phyloP scores from a whole-genome alignment of 2,113 vertebrate genomes.

The Phylloscopus whistleri region DNA sequence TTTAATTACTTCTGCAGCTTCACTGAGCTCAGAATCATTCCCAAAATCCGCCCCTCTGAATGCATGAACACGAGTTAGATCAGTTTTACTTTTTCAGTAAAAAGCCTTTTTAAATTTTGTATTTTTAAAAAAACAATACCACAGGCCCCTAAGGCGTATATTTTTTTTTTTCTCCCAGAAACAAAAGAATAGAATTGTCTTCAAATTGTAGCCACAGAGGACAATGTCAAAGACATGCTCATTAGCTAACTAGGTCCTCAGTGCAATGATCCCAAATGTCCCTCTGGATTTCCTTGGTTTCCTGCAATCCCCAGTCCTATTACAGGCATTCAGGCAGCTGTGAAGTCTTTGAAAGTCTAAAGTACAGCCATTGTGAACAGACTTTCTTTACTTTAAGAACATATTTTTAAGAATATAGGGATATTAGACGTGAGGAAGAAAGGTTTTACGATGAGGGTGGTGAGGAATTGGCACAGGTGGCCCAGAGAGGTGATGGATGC shows the following conservation, averaged over 20 bases:
- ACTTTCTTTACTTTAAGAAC: background rate
- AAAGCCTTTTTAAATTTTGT: background rate
- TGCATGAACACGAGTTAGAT: background rate
- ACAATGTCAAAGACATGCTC: conserved; percentile 6
- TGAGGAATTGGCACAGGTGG: background rate
- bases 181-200: conserved; percentile 32
- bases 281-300: background rate
- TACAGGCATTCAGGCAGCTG: background rate
- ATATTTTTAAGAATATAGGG: background rate
- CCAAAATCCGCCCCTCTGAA: background rate
- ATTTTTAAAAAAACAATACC: background rate
- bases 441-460: background rate
- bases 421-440: background rate
- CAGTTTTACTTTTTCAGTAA: conserved; percentile 14
- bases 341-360: background rate
- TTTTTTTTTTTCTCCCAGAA: background rate
- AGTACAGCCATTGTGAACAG: background rate
- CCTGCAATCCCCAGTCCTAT: background rate
- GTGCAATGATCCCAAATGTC: background rate
- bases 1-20: background rate
- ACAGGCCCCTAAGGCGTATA: background rate
- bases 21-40: background rate
- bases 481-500: background rate
- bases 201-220: conserved; percentile 4
- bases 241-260: background rate